Percentiles rank a stretch among this genome's conserved stretches.
These are phyloP conservation scores for Genyomyrus donnyi DNA, from an alignment of 2,113 vertebrate genomes.

Conservation along the genomic window DNA sequence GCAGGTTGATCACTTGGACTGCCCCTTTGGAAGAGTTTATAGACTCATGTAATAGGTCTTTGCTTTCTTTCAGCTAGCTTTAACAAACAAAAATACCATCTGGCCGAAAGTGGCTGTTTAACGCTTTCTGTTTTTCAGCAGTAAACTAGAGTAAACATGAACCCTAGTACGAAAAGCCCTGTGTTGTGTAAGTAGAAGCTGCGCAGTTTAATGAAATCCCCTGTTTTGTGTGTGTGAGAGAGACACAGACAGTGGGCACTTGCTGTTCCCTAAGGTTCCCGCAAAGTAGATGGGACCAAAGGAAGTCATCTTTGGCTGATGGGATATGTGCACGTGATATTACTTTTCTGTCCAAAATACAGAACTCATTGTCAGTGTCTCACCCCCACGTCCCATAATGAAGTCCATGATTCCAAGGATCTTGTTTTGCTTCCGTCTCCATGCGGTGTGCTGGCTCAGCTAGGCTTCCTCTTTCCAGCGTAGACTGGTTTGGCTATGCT, in stretches of 20 bases:
- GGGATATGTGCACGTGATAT: not conserved
- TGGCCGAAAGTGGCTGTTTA: not conserved
- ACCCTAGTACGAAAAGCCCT: not conserved
- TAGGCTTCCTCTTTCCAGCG: not conserved
- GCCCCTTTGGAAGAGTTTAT: not conserved
- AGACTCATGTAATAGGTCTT: not conserved
- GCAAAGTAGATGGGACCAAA: not conserved
- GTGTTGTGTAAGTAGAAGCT: not conserved
- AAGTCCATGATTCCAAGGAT: not conserved
- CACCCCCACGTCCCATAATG: not conserved
- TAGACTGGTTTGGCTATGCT: not conserved
- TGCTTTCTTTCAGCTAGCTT: not conserved
- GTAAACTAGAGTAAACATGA: not conserved
- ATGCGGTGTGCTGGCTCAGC: not conserved
- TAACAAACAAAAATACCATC: slow-evolving; percentile 7
- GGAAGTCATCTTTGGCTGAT: not conserved
- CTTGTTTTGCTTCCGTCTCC: not conserved
- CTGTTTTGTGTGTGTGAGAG: not conserved
- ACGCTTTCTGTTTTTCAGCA: not conserved
- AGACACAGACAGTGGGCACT: not conserved
- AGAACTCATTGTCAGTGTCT: not conserved
- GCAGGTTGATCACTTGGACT: not conserved
- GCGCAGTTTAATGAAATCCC: slow-evolving; percentile 6
- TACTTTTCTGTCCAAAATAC: not conserved
- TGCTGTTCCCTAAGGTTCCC: not conserved